These are phyloP conservation scores for Thalpophila matura DNA, from an alignment of 2,888 invertebrate genomes.

Conservation along the genomic window DNA sequence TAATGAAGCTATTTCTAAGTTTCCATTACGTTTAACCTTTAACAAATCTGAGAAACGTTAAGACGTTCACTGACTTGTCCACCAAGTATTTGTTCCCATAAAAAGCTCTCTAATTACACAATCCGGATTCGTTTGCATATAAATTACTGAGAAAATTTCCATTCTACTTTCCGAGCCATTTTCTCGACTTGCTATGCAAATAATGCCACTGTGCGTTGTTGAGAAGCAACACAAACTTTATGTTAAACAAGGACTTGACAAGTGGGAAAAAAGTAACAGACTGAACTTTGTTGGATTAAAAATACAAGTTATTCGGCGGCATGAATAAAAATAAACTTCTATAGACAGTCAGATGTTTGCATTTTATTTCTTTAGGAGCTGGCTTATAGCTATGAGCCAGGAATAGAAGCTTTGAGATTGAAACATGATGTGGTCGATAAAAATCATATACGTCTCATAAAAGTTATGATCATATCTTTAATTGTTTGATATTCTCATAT, in stretches of 20 bases:
- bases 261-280: conserved; percentile 68
- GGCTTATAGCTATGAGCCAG: not conserved
- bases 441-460: conserved; percentile 31
- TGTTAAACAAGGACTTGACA: conserved; percentile 81
- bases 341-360: conserved; percentile 30
- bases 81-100: conserved; percentile 65
- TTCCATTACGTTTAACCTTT: conserved; percentile 27
- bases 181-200: conserved; percentile 82
- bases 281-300: conserved; percentile 62
- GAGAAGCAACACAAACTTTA: conserved; percentile 76
- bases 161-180: conserved; percentile 81
- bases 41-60: conserved; percentile 38
- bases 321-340: conserved; percentile 54
- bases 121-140: conserved; percentile 85
- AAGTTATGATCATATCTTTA: conserved; percentile 18
- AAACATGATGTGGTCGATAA: conserved; percentile 36
- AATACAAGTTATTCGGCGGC: conserved; percentile 49
- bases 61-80: conserved; percentile 33
- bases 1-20: conserved; percentile 27
- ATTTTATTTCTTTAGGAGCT: conserved; percentile 30
- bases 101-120: conserved; percentile 83
- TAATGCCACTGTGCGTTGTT: conserved; percentile 73
- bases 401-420: conserved; percentile 48
- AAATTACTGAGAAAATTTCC: conserved; percentile 82
- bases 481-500: conserved; percentile 1